These are phyloP conservation scores for Ptilorrhoa leucosticta DNA, from an alignment of 2,113 vertebrate species.

Conservation along the genomic window DNA sequence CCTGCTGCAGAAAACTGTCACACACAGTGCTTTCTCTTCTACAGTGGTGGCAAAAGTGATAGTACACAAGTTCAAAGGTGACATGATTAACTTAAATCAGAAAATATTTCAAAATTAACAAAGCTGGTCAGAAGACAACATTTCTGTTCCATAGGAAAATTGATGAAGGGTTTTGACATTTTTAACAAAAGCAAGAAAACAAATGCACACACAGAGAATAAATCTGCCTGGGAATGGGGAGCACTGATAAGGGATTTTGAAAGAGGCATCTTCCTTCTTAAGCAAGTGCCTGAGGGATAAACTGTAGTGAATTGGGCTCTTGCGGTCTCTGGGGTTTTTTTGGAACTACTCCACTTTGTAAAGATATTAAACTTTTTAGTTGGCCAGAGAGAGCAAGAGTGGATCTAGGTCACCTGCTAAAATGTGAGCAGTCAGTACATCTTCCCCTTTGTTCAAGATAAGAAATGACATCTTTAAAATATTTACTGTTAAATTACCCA, in stretches of 20 bases:
- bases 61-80: background rate
- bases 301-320: background rate
- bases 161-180: background rate
- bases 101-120: background rate
- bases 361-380: background rate
- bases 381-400: background rate
- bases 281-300: background rate
- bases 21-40: background rate
- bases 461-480: background rate
- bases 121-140: background rate
- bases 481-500: background rate
- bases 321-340: background rate
- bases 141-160: background rate
- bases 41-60: background rate
- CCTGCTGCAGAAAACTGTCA: background rate
- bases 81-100: background rate
- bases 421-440: background rate
- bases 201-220: background rate
- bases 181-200: background rate
- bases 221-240: background rate
- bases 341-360: background rate
- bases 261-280: background rate
- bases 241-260: background rate
- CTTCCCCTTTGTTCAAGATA: background rate
- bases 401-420: background rate